Evolutionary conservation across 1,140 invertebrate genomes (phyloP).

Genomic region (Ceratoteleas bidentatus): DNA sequence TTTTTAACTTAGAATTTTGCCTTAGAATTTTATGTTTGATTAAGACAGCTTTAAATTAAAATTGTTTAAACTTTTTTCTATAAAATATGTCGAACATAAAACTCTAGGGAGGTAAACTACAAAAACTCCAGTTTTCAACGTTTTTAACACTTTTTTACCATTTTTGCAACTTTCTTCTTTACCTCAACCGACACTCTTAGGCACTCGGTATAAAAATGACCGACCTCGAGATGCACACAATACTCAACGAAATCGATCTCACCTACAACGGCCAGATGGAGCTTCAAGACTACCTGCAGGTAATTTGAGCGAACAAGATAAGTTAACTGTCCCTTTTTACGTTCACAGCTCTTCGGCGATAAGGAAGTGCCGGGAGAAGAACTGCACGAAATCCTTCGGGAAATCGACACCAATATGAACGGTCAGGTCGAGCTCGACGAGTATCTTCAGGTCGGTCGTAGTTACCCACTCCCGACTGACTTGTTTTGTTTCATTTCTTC

Average conservation of each 20-base stretch:
- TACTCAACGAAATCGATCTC: conserved; percentile 86
- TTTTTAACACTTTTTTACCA: conserved; percentile 14
- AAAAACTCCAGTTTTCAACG: too few relatives aligned
- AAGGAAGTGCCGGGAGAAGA: conserved; percentile 95
- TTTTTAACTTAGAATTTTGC: too few relatives aligned
- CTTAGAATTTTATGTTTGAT: too few relatives aligned
- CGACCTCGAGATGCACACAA: conserved; percentile 84
- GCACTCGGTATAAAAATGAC: conserved; percentile 84
- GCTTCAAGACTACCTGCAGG: conserved; percentile 88
- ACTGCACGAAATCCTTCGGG: conserved; percentile 97
- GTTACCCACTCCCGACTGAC: too few relatives aligned
- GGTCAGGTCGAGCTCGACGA: conserved; percentile 99
- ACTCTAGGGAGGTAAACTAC: too few relatives aligned
- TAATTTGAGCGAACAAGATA: conserved; percentile 79
- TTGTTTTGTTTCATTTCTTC: too few relatives aligned
- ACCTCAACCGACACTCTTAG: conserved; percentile 77
- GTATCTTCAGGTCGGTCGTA: conserved; percentile 93
- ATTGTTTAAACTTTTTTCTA: too few relatives aligned
- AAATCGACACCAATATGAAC: conserved; percentile 99
- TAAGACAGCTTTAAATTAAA: too few relatives aligned
- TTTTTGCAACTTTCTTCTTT: conserved; percentile 34
- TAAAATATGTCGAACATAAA: too few relatives aligned
- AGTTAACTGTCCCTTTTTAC: conserved; percentile 74
- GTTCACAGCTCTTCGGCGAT: conserved; percentile 92
- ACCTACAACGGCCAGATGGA: conserved; percentile 87